Conservation (phyloP, 2,113 vertebrate genomes). For the Macroglossus sobrinus region DNA sequence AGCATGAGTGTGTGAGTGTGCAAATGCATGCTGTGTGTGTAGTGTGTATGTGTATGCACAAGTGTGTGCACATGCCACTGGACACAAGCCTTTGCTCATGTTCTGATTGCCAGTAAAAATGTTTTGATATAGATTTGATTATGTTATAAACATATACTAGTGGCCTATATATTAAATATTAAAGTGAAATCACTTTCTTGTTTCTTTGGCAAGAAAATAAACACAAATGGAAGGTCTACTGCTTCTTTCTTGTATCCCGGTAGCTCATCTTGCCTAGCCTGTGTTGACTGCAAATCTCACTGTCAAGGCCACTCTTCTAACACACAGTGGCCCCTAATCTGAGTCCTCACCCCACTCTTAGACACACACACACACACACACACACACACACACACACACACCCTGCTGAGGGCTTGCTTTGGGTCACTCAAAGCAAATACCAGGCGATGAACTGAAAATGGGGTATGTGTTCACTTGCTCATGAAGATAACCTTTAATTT, state of each 20-base stretch:
- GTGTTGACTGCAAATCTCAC: not conserved
- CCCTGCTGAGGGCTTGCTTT: not conserved
- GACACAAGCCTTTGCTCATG: not conserved
- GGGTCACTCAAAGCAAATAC: not conserved
- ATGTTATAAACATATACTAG: not conserved
- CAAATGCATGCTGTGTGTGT: no score
- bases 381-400: no score
- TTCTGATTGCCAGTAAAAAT: not conserved
- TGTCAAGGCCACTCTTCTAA: not conserved
- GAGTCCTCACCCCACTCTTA: not conserved
- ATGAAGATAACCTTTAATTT: not conserved
- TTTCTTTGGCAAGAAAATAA: conserved; percentile 13
- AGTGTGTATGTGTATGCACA: no score
- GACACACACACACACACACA: not conserved
- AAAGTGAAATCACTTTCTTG: not conserved
- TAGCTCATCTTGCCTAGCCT: not conserved
- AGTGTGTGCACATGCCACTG: not conserved
- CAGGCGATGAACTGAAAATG: not conserved
- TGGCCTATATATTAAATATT: not conserved
- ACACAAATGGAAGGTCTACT: not conserved
- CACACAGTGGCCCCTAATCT: not conserved
- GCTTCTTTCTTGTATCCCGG: not conserved
- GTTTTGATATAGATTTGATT: not conserved
- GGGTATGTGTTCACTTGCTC: not conserved
- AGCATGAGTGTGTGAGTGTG: not conserved